A percentile compares a stretch with the other conserved stretches of the same genome.
Conservation (phyloP, 1,140 invertebrate genomes). For the Cotesia chilonis region DNA sequence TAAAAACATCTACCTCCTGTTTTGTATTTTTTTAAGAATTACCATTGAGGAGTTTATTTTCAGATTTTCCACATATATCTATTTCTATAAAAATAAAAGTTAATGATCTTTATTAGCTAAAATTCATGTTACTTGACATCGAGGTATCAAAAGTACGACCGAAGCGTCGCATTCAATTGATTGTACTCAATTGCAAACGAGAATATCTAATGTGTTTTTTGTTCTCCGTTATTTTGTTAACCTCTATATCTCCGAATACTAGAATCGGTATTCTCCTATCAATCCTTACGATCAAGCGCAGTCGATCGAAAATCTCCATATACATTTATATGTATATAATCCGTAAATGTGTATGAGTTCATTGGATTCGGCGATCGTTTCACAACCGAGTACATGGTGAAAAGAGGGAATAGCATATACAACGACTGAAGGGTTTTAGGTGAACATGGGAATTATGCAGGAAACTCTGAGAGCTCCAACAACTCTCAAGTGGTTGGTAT, state of each 20-base stretch:
- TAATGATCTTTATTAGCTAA: neutral
- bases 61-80: too few species aligned
- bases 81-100: neutral
- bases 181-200: slow-evolving; percentile 2
- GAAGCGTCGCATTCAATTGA: neutral
- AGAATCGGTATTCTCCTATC: neutral
- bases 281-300: neutral
- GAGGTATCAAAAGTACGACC: slow-evolving; percentile 24
- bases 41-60: too few species aligned
- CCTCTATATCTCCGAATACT: neutral
- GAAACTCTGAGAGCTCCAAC: slow-evolving; percentile 21
- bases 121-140: slow-evolving; percentile 20
- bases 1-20: too few species aligned
- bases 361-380: slow-evolving; percentile 11
- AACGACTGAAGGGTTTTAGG: slow-evolving; percentile 2
- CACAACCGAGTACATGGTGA: slow-evolving; percentile 10
- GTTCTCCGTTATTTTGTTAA: neutral
- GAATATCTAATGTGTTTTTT: neutral
- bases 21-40: too few species aligned
- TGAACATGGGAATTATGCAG: slow-evolving; percentile 26
- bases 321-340: too few species aligned
- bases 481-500: slow-evolving; percentile 30
- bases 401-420: slow-evolving; percentile 22
- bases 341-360: neutral
- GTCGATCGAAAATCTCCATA: neutral